phyloP scores from a whole-genome alignment of 2,113 vertebrate genomes.

The Bungarus multicinctus region DNA sequence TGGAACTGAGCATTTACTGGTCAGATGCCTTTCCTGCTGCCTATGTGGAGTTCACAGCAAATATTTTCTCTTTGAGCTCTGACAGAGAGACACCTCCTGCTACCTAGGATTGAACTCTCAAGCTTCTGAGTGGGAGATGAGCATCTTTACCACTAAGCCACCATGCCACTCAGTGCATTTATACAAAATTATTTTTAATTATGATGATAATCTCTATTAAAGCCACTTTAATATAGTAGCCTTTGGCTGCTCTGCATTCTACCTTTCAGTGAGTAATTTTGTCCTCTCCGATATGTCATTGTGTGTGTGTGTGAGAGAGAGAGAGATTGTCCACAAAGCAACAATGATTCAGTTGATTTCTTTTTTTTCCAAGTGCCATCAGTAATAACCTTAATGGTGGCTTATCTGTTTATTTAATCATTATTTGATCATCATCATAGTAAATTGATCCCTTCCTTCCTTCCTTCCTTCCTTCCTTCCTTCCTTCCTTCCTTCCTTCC shows the following conservation, averaged over 20 bases:
- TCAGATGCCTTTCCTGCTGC: too few relatives aligned
- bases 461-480: too few relatives aligned
- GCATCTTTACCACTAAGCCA: background rate
- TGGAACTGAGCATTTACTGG: background rate
- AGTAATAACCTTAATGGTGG: background rate
- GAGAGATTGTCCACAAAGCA: too few relatives aligned
- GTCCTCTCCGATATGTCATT: background rate
- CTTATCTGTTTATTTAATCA: background rate
- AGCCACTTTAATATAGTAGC: background rate
- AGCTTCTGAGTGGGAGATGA: background rate
- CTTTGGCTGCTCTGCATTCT: background rate
- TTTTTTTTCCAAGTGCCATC: background rate
- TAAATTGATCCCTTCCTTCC: background rate
- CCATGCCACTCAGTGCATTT: background rate
- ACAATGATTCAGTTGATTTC: too few relatives aligned
- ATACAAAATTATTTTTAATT: background rate
- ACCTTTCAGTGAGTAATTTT: background rate
- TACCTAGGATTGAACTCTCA: background rate
- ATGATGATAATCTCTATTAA: background rate
- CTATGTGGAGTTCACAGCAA: background rate
- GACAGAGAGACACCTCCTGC: too few relatives aligned
- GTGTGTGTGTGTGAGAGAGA: too few relatives aligned
- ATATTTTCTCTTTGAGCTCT: background rate
- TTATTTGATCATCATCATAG: background rate
- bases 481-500: too few relatives aligned